phyloP scores from a whole-genome alignment of 2,797 vertebrate genomes.

The Anableps anableps region DNA sequence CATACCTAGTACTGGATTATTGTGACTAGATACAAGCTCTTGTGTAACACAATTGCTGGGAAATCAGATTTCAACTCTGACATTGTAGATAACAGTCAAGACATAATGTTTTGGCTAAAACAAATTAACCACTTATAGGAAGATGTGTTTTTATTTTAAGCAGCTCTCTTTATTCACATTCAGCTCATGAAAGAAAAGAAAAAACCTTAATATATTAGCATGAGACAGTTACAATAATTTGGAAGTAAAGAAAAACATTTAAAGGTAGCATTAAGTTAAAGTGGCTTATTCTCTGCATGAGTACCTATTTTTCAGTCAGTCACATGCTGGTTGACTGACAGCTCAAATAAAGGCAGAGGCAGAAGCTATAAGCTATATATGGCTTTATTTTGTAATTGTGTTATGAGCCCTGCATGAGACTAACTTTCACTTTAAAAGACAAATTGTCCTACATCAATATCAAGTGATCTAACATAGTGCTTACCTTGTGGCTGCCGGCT shows the following conservation, averaged over 20 bases:
- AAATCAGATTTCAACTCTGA: neutral
- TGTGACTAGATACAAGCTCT: neutral
- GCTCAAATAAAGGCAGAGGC: constrained; percentile 63
- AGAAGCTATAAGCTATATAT: constrained; percentile 57
- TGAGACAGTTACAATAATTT: constrained; percentile 67
- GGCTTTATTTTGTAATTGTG: constrained; percentile 12
- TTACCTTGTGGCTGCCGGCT: constrained; percentile 95
- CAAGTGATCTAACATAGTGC: neutral
- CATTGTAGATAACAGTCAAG: neutral
- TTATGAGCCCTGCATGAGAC: constrained; percentile 12
- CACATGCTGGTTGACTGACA: constrained; percentile 64
- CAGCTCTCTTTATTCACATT: constrained; percentile 35
- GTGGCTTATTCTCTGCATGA: constrained; percentile 69
- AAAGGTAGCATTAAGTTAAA: constrained; percentile 55
- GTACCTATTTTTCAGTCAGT: constrained; percentile 62
- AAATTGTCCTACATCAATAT: constrained; percentile 17
- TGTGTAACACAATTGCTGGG: neutral
- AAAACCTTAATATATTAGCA: constrained; percentile 39
- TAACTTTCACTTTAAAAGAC: constrained; percentile 21
- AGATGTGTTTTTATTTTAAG: constrained; percentile 18
- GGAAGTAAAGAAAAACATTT: constrained; percentile 46
- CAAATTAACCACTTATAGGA: neutral
- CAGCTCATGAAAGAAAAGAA: constrained; percentile 11
- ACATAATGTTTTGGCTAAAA: neutral
- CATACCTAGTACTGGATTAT: too few species aligned